phyloP scores from a whole-genome alignment of 1,140 invertebrate genomes.

The Melipona quadrifasciata region DNA sequence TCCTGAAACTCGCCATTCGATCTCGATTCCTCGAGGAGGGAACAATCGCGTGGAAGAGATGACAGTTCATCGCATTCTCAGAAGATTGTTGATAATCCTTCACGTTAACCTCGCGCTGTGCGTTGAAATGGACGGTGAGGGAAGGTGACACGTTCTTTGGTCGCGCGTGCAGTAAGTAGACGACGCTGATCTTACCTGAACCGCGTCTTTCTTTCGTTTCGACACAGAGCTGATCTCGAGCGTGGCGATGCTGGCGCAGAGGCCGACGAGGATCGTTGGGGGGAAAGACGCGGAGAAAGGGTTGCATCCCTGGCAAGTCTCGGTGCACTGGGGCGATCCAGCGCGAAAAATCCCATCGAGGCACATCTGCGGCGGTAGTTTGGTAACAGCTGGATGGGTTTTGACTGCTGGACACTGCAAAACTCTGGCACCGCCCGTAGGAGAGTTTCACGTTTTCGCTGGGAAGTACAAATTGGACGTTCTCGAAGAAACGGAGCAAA shows the following conservation, averaged over 20 bases:
- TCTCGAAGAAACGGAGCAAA: slow-evolving; percentile 76
- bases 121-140: slow-evolving; percentile 41
- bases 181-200: neutral
- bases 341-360: slow-evolving; percentile 46
- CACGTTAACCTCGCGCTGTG: neutral
- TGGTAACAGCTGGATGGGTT: slow-evolving; percentile 80
- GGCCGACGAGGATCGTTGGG: slow-evolving; percentile 67
- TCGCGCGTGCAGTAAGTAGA: too few species aligned
- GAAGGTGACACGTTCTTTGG: too few species aligned
- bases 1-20: slow-evolving; percentile 8
- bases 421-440: slow-evolving; percentile 58
- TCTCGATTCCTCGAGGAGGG: neutral
- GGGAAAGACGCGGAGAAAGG: slow-evolving; percentile 68
- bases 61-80: neutral
- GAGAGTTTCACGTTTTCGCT: slow-evolving; percentile 71
- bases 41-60: neutral
- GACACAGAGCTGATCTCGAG: slow-evolving; percentile 31
- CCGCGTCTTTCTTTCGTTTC: neutral
- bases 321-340: slow-evolving; percentile 72
- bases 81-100: slow-evolving; percentile 18
- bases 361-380: slow-evolving; percentile 82
- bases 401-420: slow-evolving; percentile 83
- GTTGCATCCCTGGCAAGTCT: slow-evolving; percentile 79
- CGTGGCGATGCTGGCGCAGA: slow-evolving; percentile 56
- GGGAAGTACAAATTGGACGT: slow-evolving; percentile 76